Evolutionary conservation across 2,113 vertebrate genomes (phyloP).

Genomic region (Indicator indicator): DNA sequence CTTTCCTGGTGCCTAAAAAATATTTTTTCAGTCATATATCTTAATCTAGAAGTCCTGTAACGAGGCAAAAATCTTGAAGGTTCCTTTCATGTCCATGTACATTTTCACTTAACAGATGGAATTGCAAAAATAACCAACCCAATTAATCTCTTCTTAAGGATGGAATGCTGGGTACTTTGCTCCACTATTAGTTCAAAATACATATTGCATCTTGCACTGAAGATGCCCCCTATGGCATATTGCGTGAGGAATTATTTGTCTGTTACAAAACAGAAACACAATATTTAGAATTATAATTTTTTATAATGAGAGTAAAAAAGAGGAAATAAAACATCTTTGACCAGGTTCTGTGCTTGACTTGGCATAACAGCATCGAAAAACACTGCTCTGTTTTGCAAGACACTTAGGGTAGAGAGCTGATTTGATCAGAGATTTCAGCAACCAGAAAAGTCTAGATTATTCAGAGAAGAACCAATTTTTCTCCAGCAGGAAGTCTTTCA

Average conservation of each 20-base stretch:
- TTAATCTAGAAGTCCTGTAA: neutral
- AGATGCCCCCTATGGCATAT: neutral
- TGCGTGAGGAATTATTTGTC: neutral
- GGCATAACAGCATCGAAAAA: neutral
- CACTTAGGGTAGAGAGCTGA: neutral
- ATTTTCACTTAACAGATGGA: neutral
- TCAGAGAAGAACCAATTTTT: neutral
- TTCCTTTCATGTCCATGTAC: neutral
- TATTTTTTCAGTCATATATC: neutral
- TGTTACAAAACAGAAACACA: neutral
- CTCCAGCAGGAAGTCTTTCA: neutral
- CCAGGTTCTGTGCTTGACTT: neutral
- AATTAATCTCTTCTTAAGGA: neutral
- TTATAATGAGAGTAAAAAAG: neutral
- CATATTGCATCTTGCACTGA: neutral
- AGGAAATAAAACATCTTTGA: neutral
- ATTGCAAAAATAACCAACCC: neutral
- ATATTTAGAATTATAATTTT: neutral
- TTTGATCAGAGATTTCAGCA: neutral
- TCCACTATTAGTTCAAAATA: neutral
- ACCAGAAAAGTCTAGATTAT: neutral
- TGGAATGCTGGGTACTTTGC: neutral
- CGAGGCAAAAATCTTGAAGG: neutral
- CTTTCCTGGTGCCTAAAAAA: constrained; percentile 15
- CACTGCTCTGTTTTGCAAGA: neutral